Evolutionary conservation across 2,113 vertebrate genomes (phyloP), one percentile per base, ranked within the genome.

Genomic region (Antennarius striatus): DNA sequence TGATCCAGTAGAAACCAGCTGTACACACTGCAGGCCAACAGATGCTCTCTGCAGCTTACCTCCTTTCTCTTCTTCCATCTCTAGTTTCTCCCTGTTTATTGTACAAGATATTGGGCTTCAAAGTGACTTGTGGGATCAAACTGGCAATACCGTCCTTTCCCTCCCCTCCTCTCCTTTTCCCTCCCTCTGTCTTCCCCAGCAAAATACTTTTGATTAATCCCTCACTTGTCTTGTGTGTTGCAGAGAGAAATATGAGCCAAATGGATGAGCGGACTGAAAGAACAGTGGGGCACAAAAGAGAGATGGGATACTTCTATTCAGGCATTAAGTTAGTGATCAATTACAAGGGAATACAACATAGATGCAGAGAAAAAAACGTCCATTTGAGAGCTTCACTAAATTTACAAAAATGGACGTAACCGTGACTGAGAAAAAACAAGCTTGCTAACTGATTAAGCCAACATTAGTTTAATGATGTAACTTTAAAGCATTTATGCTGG

Each of bases 101-200:
- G 64, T 56, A 52, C 62, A 83, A 79, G 78, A 84, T 88, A 75
- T 76, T 71, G 39, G 66, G 73, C 55, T 71, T 73, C 72, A 85
- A 83, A 91, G 86, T 86, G 86, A 88, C 86, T 82, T 15, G 77
- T 55, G 68, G 82, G 69, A 87, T 87, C 89, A 81, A 91, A 88
- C 89, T 80, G 64, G 71, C 75, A 80, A 78, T 51, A 61, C 58
- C 74, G 55, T n/a, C 49, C 65, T 28, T 55, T 57, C 40, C 58
- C 42, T 54, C 68, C 30, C 54, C 49, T 65, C 67, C n/a, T 49
- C 56, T 69, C 48, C 63, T 46, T 58, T 32, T 29, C 64, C 67
- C 57, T 58, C 50, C 68, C 63, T 71, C 43, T 53, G 40, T 70
- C 49, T 61, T 56, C 73, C 56, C 10, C 56, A 73, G 81, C 80